These are phyloP conservation scores for Falcunculus frontatus DNA, from an alignment of 2,113 vertebrate species.

Conservation along the genomic window DNA sequence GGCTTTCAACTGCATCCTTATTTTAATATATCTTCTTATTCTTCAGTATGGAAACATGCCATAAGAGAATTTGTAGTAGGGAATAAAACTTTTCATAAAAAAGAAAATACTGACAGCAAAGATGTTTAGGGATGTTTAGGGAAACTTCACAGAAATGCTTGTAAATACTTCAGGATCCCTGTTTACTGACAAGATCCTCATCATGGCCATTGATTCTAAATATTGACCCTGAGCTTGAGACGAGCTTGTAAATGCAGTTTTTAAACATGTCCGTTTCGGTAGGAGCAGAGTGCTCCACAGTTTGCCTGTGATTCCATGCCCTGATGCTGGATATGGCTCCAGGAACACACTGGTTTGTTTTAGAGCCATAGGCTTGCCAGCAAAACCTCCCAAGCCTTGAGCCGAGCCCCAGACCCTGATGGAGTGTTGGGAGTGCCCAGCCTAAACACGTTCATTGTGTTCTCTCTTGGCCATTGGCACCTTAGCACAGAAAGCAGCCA, in stretches of 20 bases:
- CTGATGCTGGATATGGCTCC: background rate
- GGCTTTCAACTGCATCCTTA: background rate
- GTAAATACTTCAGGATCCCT: background rate
- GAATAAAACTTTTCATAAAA: background rate
- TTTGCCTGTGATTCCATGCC: background rate
- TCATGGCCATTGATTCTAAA: background rate
- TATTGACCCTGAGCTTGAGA: background rate
- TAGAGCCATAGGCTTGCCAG: background rate
- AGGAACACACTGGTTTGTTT: background rate
- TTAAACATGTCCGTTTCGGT: accelerated
- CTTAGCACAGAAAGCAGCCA: background rate
- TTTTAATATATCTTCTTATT: background rate
- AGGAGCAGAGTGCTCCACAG: background rate
- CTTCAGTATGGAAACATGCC: background rate
- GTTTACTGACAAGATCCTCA: background rate
- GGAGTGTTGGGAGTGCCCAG: background rate
- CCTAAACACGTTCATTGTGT: background rate
- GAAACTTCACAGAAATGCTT: background rate
- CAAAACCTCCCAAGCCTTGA: background rate
- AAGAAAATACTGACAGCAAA: background rate
- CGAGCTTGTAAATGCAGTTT: background rate
- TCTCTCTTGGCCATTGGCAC: background rate
- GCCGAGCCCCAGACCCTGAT: accelerated
- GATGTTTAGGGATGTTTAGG: background rate
- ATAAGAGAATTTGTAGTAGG: background rate